Percentiles rank a stretch among this genome's conserved stretches.
phyloP scores from a whole-genome alignment of 2,888 invertebrate species.

The Enoplolaimus lenunculus region DNA sequence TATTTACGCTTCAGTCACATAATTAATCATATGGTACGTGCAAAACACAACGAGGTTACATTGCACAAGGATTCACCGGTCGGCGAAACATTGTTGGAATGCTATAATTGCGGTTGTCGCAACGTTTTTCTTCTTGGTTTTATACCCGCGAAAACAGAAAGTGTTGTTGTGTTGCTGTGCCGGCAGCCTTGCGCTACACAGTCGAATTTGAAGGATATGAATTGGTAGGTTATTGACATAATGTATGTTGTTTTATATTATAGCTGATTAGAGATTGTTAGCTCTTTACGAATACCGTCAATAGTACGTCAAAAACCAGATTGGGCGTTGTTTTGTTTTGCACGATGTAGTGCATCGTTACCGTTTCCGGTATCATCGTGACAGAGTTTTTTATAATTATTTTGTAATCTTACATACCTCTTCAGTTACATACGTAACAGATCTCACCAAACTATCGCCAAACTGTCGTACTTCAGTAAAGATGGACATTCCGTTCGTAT shows the following conservation, averaged over 20 bases:
- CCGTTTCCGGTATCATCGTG: no score
- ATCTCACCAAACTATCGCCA: no score
- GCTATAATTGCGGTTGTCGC: constrained; percentile 92
- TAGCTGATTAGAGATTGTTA: no score
- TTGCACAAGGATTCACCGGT: constrained; percentile 90
- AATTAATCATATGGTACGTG: constrained; percentile 91
- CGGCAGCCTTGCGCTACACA: constrained; percentile 96
- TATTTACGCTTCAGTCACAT: constrained; percentile 61
- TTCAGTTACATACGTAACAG: no score
- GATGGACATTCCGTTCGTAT: no score
- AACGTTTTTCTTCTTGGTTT: constrained; percentile 97
- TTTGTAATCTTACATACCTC: no score
- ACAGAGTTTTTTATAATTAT: no score
- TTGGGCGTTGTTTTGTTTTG: constrained; percentile 4
- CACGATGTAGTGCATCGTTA: no score
- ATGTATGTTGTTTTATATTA: background rate
- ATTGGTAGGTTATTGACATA: constrained; percentile 54
- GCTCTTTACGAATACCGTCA: background rate
- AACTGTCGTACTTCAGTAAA: no score
- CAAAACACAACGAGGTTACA: constrained; percentile 98
- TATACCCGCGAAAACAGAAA: constrained; percentile 96
- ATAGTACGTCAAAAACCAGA: background rate
- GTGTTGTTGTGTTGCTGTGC: constrained; percentile 87
- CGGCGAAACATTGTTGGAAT: constrained; percentile 91
- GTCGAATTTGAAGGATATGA: constrained; percentile 92